These are phyloP conservation scores for Ganaspis brasiliensis DNA, from an alignment of 2,888 invertebrate genomes.

Conservation along the genomic window DNA sequence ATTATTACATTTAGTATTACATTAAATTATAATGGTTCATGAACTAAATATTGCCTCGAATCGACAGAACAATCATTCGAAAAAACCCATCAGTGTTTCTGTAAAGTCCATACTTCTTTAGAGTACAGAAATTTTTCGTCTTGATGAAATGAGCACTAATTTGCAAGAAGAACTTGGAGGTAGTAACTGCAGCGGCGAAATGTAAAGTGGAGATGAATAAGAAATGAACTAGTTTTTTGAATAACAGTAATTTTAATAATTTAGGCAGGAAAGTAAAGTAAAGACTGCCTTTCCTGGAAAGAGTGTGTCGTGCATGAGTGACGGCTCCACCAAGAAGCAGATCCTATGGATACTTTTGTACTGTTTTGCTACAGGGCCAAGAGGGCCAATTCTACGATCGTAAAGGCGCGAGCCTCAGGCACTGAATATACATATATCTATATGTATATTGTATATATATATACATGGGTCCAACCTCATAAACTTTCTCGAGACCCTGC, in stretches of 20 bases:
- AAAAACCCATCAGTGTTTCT: no score
- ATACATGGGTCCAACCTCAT: constrained; percentile 60
- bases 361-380: constrained; percentile 56
- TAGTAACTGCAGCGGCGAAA: background rate
- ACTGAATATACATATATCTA: constrained; percentile 52
- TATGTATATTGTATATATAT: background rate
- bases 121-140: no score
- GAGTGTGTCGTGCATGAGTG: constrained; percentile 56
- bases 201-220: background rate
- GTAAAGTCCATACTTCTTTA: no score
- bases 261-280: constrained; percentile 17
- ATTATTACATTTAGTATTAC: no score
- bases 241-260: constrained; percentile 33
- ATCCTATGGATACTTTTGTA: constrained; percentile 58
- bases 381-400: constrained; percentile 71
- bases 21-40: no score
- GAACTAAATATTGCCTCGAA: no score
- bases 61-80: no score
- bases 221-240: constrained; percentile 1
- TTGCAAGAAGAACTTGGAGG: background rate
- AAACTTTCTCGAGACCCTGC: constrained; percentile 68
- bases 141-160: no score
- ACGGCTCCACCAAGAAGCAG: constrained; percentile 56
- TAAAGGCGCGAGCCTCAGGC: constrained; percentile 68
- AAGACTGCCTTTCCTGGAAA: constrained; percentile 1